Evolutionary conservation across 2,888 invertebrate genomes (phyloP).

Genomic region (Tetramorium bicarinatum): DNA sequence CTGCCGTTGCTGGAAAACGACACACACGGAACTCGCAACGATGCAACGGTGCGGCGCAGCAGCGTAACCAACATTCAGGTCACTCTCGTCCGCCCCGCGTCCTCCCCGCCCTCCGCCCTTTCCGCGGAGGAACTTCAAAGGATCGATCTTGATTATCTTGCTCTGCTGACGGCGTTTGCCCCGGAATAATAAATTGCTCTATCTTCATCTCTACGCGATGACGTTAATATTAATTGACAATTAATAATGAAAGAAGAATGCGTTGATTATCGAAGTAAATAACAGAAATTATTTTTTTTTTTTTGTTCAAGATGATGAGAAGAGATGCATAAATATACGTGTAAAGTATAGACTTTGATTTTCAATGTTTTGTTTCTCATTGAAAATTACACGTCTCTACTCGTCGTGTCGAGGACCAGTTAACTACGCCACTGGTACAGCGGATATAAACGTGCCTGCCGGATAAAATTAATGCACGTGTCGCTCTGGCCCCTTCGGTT

Average conservation of each 20-base stretch:
- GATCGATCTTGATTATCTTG: conserved; percentile 46
- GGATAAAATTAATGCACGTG: conserved; percentile 39
- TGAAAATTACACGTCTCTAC: neutral
- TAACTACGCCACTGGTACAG: conserved; percentile 11
- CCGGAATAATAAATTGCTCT: conserved; percentile 37
- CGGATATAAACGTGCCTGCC: conserved; percentile 20
- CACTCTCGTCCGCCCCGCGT: conserved; percentile 4
- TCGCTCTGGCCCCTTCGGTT: conserved; percentile 31
- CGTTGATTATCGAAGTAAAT: neutral
- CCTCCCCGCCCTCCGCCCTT: neutral
- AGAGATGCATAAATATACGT: neutral
- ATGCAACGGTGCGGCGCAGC: neutral
- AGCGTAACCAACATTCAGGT: conserved; percentile 33
- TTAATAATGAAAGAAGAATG: conserved; percentile 24
- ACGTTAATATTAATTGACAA: conserved; percentile 21
- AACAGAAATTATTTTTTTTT: neutral
- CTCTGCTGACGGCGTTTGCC: conserved; percentile 4
- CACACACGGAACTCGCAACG: conserved; percentile 4
- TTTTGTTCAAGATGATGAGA: neutral
- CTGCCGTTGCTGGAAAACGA: conserved; percentile 23
- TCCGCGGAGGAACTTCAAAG: conserved; percentile 5
- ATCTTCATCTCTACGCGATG: neutral
- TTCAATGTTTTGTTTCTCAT: neutral
- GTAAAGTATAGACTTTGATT: neutral
- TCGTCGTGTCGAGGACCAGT: neutral